phyloP scores from a whole-genome alignment of 2,888 invertebrate species.

The Herminia tarsipennalis region DNA sequence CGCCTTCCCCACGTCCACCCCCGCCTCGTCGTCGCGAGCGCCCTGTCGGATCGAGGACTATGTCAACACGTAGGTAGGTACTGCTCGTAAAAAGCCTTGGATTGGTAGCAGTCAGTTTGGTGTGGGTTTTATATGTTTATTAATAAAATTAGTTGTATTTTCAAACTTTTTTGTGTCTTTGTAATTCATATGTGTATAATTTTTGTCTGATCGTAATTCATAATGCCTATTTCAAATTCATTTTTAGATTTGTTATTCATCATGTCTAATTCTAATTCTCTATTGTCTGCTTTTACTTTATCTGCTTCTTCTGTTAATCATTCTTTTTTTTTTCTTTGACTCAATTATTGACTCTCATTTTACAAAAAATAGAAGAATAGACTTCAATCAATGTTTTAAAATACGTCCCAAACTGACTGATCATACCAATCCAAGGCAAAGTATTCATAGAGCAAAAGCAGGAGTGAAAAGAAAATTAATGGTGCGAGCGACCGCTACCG shows the following conservation, averaged over 20 bases:
- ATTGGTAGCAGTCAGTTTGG: constrained; percentile 7
- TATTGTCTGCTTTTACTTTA: too few species aligned
- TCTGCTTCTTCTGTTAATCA: too few species aligned
- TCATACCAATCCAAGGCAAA: constrained; percentile 54
- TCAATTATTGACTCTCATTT: too few species aligned
- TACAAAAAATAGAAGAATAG: too few species aligned
- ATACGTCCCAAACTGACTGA: constrained; percentile 32
- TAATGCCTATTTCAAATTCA: too few species aligned
- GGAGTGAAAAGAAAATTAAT: constrained; percentile 57
- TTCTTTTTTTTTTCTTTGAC: too few species aligned
- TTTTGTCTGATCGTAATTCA: too few species aligned
- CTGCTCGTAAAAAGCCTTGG: constrained; percentile 41
- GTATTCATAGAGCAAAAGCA: constrained; percentile 55
- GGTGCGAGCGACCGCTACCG: constrained; percentile 16
- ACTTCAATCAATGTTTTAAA: too few species aligned
- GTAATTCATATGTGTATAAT: too few species aligned
- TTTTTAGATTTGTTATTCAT: too few species aligned
- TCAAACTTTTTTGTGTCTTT: neutral
- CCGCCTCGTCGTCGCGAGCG: constrained; percentile 87
- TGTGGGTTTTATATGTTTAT: neutral
- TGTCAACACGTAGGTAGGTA: constrained; percentile 51
- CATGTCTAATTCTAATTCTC: too few species aligned
- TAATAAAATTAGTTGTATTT: neutral
- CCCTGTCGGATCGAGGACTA: constrained; percentile 72
- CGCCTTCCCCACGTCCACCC: constrained; percentile 88